Evolutionary conservation across 2,113 vertebrate species (phyloP).

Genomic region (Spea bombifrons): DNA sequence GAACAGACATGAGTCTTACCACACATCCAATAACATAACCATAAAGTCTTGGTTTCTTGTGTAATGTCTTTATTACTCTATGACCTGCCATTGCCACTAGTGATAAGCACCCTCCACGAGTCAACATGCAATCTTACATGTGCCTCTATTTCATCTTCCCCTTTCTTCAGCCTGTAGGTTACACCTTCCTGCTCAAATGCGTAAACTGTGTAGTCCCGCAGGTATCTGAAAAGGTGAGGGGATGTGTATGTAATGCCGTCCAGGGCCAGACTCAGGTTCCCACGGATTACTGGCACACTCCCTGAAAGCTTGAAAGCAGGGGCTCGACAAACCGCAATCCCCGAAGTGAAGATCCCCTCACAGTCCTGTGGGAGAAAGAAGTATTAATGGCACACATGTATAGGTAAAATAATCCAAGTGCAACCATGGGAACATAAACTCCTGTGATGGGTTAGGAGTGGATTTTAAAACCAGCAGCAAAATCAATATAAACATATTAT

Average conservation of each 20-base stretch:
- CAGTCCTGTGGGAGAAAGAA: conserved; percentile 66
- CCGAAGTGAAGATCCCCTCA: conserved; percentile 50
- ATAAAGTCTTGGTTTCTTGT: too few species aligned
- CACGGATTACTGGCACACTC: conserved; percentile 59
- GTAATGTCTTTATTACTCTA: too few species aligned
- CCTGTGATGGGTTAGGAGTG: too few species aligned
- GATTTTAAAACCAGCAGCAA: too few species aligned
- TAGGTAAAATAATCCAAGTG: too few species aligned
- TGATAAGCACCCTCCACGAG: too few species aligned
- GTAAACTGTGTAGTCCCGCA: conserved; percentile 64
- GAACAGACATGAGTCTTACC: too few species aligned
- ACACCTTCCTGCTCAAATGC: conserved; percentile 65
- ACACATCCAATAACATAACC: too few species aligned
- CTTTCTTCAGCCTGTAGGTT: conserved; percentile 67
- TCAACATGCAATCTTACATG: conserved; percentile 64
- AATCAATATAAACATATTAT: too few species aligned
- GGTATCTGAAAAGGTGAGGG: conserved; percentile 72
- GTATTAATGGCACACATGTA: background rate
- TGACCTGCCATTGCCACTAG: too few species aligned
- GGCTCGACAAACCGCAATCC: conserved; percentile 69
- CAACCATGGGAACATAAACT: too few species aligned
- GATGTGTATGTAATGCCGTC: conserved; percentile 68
- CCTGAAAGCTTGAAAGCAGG: conserved; percentile 69
- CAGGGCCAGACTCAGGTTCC: conserved; percentile 75
- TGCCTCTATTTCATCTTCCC: conserved; percentile 73